Percentiles rank a stretch among this genome's conserved stretches.
Evolutionary conservation across 2,113 vertebrate genomes (phyloP).

Genomic region (Odontophorus gujanensis): DNA sequence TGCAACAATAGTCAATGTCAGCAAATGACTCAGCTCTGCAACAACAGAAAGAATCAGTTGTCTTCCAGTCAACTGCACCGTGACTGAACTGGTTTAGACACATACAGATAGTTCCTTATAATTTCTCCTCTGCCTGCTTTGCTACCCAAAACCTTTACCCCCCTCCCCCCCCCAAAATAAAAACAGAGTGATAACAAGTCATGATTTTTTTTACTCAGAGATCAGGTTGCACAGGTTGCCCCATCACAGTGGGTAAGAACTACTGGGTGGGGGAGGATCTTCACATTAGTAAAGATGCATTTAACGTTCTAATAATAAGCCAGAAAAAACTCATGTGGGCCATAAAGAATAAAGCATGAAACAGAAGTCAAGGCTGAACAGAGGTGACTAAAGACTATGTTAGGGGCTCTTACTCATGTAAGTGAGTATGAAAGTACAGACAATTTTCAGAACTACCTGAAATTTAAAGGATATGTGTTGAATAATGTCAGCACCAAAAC

Average conservation of each 20-base stretch:
- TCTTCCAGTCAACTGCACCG: not conserved
- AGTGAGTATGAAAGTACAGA: slow-evolving; percentile 30
- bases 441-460: slow-evolving; percentile 12
- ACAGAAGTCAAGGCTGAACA: slow-evolving; percentile 3
- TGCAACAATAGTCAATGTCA: not conserved
- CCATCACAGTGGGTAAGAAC: not conserved
- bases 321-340: not conserved
- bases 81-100: not conserved
- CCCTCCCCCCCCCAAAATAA: not conserved
- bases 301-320: not conserved
- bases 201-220: not conserved
- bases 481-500: not conserved
- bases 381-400: slow-evolving; percentile 6
- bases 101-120: not conserved
- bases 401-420: not conserved
- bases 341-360: not conserved
- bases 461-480: slow-evolving; percentile 23
- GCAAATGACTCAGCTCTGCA: slow-evolving; percentile 5
- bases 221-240: not conserved
- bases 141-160: not conserved
- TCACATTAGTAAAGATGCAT: not conserved
- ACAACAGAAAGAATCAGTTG: slow-evolving; percentile 32
- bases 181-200: not conserved
- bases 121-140: not conserved
- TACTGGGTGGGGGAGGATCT: not conserved